Base-by-base conservation (phyloP, 2,888 invertebrate species). In the Tipula lateralis region DNA sequence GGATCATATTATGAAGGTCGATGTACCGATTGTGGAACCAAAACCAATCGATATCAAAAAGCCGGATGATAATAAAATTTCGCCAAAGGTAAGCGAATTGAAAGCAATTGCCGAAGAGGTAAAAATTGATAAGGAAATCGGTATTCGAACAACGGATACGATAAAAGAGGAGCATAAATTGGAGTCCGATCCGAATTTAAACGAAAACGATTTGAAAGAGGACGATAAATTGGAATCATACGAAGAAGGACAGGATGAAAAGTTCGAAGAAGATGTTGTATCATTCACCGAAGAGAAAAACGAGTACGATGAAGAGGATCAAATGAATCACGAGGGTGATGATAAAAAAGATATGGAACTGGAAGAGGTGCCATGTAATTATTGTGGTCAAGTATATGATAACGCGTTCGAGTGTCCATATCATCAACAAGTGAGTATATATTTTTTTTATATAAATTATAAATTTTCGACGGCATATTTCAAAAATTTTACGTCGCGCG, bases 401-500 rank as follows among this genome's bases (percentile, higher is more conserved):
- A 66, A 66, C 12, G 66, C 66, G 9, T 66, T 66, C 24, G 66
- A 66, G 24, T 66, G 66, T 24, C 66, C 66, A 2, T 66, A 66
- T 66, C 66, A 66, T 66, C 66, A 66, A 24, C 66, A 66, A 66
- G 66, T 66, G 66, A 66, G 66, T 66, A 66, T 66, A 9, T 24
- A 24, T 6, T 66, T 66, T 66, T 24, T 50, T 12, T 16, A 44
- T 50, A 24, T 66, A 66, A 66, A 66, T 66, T 24, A 9, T 66
- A 66, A 66, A 66, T 66, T 66, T 66, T 66, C 66, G 66, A 66
- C 66, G 66, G 66, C 66, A 66, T 66, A 66, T 66, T 66, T 66
- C 66, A 66, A 66, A 50, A 66, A 66, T 66, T 19, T 24, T 24
- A 66, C 66, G 7, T 66, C 24, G 66, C 24, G 2, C 66, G 66